Base-by-base conservation (phyloP, 2,113 vertebrate genomes). In the Mellivora capensis region DNA sequence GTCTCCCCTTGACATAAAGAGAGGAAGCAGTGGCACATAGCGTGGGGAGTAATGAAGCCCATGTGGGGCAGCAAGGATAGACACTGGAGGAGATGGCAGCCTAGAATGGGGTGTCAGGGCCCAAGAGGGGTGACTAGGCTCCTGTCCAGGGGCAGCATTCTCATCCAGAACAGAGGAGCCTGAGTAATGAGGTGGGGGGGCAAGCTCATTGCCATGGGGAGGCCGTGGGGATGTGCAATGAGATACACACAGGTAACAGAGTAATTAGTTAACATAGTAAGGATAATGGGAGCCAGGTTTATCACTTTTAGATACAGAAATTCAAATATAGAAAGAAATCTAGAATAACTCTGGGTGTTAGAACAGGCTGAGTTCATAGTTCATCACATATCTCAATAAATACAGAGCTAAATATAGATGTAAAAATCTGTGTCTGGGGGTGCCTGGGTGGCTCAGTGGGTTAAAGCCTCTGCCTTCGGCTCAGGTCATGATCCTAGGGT, bases 1-100 rank as follows among this genome's bases (percentile, higher is more conserved):
- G 47, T 25, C 10, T 25, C 80, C 44, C 3, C 9, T 0, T n/a
- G 31, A 7, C 49, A 52, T 52, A 52, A 52, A 4, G 27, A 77
- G 12, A 37, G 27, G 6, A 89, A 52, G 39, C 1, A 4, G 27
- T 0, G 1, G 59, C 39, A 25, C 21, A 20, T 17, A 15, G 67
- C 1, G 0, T 21, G n/a, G 4, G 47, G n/a, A 44, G 42, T 1
- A 23, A 0, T 4, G 18, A 21, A 61, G 27, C 31, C 71, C 37
- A 3, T 0, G 0, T 3, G 29, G 21, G 27, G 44, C 11, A 2
- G 6, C 0, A 0, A 59, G 52, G 57, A 25, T 7, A 47, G 42
- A 31, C 0, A 9, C 39, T 7, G 57, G 42, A 31, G 83, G 31
- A 37, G 37, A n/a, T 5, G 10, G 25, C 18, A 42, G 77, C 54